These are phyloP conservation scores for Ceyx erithaca DNA, from an alignment of 2,797 vertebrate genomes.

Conservation along the genomic window DNA sequence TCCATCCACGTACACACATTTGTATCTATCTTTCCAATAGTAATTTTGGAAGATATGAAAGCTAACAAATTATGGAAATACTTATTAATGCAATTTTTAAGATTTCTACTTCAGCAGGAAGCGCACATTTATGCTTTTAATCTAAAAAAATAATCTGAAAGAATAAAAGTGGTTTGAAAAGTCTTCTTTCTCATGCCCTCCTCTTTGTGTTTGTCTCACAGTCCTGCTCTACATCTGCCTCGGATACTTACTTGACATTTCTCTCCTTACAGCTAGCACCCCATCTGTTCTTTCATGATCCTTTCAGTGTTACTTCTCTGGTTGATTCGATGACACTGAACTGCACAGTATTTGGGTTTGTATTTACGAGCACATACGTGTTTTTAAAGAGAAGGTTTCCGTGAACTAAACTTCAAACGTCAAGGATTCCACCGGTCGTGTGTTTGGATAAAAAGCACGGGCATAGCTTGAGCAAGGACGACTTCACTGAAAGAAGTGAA, in stretches of 20 bases:
- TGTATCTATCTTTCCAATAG: neutral
- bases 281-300: too few species aligned
- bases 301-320: neutral
- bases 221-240: neutral
- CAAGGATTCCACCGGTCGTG: rapidly evolving
- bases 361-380: neutral
- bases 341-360: rapidly evolving
- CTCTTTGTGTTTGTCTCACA: neutral
- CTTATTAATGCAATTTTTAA: neutral
- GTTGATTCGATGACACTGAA: neutral
- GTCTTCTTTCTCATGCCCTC: rapidly evolving
- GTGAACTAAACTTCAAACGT: neutral
- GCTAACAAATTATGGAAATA: neutral
- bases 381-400: neutral
- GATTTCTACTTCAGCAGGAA: neutral
- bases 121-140: neutral
- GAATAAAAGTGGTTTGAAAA: neutral
- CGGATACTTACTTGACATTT: neutral
- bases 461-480: neutral
- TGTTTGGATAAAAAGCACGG: neutral
- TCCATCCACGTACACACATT: rapidly evolving
- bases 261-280: neutral
- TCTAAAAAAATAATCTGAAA: neutral
- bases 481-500: rapidly evolving
- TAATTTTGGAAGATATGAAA: neutral